A percentile compares a stretch with the other conserved stretches of the same genome.
Evolutionary conservation across 2,888 invertebrate genomes (phyloP).

Genomic region (Falcaria lacertinaria): DNA sequence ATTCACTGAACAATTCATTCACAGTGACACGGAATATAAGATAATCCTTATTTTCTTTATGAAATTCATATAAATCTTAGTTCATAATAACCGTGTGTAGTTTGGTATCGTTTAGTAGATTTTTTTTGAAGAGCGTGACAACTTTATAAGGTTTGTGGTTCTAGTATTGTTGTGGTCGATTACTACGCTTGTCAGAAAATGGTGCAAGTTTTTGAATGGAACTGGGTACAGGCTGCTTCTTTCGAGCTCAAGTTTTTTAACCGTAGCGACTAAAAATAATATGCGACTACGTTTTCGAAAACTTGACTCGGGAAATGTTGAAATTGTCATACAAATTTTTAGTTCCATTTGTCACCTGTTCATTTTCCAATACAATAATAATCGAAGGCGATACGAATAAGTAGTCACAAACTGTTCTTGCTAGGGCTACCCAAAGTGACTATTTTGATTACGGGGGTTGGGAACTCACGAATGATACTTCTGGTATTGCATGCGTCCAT

Average conservation of each 20-base stretch:
- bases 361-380: too few species aligned
- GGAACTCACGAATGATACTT: too few species aligned
- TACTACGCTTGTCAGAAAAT: constrained; percentile 67
- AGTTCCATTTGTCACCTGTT: too few species aligned
- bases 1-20: constrained; percentile 19
- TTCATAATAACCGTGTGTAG: constrained; percentile 34
- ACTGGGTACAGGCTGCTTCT: constrained; percentile 29
- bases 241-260: constrained; percentile 2
- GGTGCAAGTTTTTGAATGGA: constrained; percentile 44
- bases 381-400: too few species aligned
- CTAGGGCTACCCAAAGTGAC: too few species aligned
- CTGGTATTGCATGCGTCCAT: too few species aligned
- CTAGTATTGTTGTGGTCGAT: constrained; percentile 56
- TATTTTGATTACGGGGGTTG: too few species aligned
- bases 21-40: constrained; percentile 21
- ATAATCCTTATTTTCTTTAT: constrained; percentile 53
- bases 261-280: too few species aligned
- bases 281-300: too few species aligned
- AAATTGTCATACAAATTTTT: too few species aligned
- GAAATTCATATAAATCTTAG: constrained; percentile 62
- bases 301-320: too few species aligned
- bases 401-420: too few species aligned
- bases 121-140: constrained; percentile 49
- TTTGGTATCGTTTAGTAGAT: constrained; percentile 38
- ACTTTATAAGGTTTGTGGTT: constrained; percentile 47